Evolutionary conservation across 2,113 vertebrate genomes (phyloP), one percentile per base, ranked within the genome.

Genomic region (Gadus macrocephalus): DNA sequence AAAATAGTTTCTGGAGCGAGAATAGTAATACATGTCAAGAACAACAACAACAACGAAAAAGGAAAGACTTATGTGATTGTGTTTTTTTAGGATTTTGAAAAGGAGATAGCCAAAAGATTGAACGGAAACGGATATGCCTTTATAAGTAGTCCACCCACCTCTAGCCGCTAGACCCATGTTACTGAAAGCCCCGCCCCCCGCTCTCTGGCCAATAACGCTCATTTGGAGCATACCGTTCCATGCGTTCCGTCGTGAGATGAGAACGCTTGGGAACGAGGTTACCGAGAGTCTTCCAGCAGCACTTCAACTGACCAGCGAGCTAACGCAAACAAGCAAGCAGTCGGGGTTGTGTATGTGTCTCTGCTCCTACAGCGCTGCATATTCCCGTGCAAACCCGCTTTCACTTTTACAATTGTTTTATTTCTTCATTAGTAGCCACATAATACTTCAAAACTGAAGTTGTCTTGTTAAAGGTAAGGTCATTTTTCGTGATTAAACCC

Each of bases 381-480:
- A 72, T 12, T 62, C 76, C 17, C 78, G 22, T 25, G 27, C 71
- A 49, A 73, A 59, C 53, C 56, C 0, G 15, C 55, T 6, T n/a
- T n/a, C 55, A 1, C 55, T 14, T 16, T 4, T 62, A 42, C 73
- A 69, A 2, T 3, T 6, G 16, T 77, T 49, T 66, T 19, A 62
- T 86, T 88, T 83, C 84, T 78, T 76, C 70, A 71, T 83, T 85
- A 76, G 85, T 74, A 75, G 81, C 49, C 68, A 73, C 67, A 81
- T 70, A 78, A 83, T 75, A 78, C 75, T 66, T 75, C 68, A 85
- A 91, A 90, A 80, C 92, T 93, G 92, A 92, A 86, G 91, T 89
- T 86, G 84, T 74, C 75, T 85, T 82, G 31, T 83, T 90, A 70
- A 92, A 91, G 92, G 92, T 93, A 89, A 90, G 90, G 53, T 53